A percentile compares a stretch with the other conserved stretches of the same genome.
Conservation (phyloP, 1,140 invertebrate species). For the Drosophila parabipectinata region DNA sequence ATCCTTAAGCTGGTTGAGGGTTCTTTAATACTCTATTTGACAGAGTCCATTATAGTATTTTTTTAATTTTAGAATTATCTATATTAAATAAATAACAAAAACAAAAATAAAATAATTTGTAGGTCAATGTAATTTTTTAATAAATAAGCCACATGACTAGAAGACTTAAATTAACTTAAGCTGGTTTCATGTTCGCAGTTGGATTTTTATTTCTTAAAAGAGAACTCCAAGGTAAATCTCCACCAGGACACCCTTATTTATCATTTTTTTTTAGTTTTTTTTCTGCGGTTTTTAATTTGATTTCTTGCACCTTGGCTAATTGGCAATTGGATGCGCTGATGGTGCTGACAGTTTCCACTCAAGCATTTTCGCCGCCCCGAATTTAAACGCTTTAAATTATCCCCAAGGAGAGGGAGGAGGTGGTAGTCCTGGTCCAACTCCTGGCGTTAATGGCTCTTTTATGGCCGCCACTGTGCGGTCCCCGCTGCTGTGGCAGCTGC, state of each 20-base stretch:
- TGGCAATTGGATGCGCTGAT: constrained; percentile 65
- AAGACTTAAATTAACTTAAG: constrained; percentile 33
- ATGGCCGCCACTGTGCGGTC: constrained; percentile 67
- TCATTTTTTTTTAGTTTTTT: constrained; percentile 3
- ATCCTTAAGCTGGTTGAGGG: background rate
- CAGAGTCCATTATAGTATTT: too few relatives aligned
- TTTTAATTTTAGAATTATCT: too few relatives aligned
- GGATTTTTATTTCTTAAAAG: constrained; percentile 4
- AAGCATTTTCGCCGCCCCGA: constrained; percentile 22
- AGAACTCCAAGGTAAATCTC: constrained; percentile 3
- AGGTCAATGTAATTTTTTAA: too few relatives aligned
- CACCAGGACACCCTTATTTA: background rate
- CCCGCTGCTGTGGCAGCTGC: constrained; percentile 62
- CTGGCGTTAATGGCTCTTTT: constrained; percentile 80
- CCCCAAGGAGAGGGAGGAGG: constrained; percentile 4
- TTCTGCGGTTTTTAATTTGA: constrained; percentile 44
- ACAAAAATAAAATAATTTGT: too few relatives aligned
- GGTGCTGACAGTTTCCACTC: constrained; percentile 51
- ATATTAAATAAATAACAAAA: too few relatives aligned
- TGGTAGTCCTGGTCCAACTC: constrained; percentile 35
- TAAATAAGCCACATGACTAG: too few relatives aligned
- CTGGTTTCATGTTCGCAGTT: constrained; percentile 66
- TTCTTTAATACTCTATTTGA: background rate
- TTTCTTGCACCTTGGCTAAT: constrained; percentile 74
- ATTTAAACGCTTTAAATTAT: constrained; percentile 71